Evolutionary conservation across 2,113 vertebrate genomes (phyloP), one percentile per base, ranked within the genome.

Genomic region (Syngnathus typhle): DNA sequence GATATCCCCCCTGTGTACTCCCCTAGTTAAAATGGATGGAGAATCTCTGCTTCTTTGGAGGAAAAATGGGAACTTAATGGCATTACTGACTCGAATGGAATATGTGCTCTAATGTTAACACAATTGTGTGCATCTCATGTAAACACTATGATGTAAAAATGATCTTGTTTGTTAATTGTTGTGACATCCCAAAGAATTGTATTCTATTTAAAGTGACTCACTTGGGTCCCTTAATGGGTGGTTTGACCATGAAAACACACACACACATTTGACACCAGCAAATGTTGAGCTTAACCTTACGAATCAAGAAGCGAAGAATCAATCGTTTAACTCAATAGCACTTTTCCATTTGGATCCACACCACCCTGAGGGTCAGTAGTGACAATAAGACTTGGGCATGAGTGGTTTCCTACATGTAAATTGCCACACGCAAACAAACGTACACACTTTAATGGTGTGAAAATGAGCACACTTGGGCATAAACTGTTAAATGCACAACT

Each of bases 321-420:
- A 38, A 76, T 71, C 41, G 39, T 37, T 75, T 64, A 69, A 36
- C 62, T 69, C 64, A 74, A 46, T 56, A 46, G 67, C 69, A 64
- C 47, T 70, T 70, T 27, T 52, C 59, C 59, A 60, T 67, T 69
- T 67, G 72, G 47, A 65, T 60, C 64, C 54, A 70, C 60, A 68
- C 62, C 41, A 49, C 49, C 60, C 37, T 49, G 32, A 49, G 72
- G 74, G 71, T 69, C 67, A 74, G 54, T 9, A 0, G 38, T 65
- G 61, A 68, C 39, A 63, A 47, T 47, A 65, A 73, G 11, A 36
- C 15, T 41, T 46, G 44, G 1, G 1, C 64, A 51, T 59, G 54
- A 10, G 39, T 41, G 21, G 55, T 13, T 63, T 36, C 16, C 18
- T 23, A n/a, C 39, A 61, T 44, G 56, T 27, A 59, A n/a, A 23